Conservation (phyloP, 2,797 vertebrate species). For the Macropus fuliginosus region DNA sequence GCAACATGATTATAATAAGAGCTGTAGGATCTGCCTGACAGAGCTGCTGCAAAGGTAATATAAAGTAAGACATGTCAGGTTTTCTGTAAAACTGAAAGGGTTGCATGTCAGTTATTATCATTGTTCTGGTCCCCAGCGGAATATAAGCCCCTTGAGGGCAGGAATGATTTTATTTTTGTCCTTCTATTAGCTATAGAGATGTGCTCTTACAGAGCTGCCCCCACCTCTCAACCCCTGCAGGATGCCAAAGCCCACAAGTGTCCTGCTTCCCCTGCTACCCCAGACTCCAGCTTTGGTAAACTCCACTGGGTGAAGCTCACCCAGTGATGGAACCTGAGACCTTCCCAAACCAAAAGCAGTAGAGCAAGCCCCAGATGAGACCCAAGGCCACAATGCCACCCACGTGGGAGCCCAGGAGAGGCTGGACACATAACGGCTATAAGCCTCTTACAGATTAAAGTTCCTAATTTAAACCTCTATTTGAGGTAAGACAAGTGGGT, state of each 20-base stretch:
- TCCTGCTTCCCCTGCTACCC: neutral
- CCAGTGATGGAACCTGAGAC: neutral
- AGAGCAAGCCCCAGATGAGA: constrained; percentile 39
- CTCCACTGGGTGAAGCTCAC: neutral
- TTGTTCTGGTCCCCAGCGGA: neutral
- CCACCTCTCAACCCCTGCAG: neutral
- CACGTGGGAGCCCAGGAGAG: constrained; percentile 52
- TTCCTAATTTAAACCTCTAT: constrained; percentile 88
- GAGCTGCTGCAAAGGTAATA: neutral
- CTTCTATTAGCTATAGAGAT: neutral
- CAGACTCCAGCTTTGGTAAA: neutral
- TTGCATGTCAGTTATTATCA: neutral
- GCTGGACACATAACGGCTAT: constrained; percentile 81
- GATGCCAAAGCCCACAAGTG: neutral
- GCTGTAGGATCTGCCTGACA: neutral
- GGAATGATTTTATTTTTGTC: neutral
- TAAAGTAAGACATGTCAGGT: neutral
- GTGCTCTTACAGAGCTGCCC: neutral
- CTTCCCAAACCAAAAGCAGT: constrained; percentile 35
- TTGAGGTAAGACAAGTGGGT: constrained; percentile 71
- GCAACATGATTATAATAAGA: neutral
- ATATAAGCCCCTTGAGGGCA: neutral
- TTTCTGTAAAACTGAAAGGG: neutral
- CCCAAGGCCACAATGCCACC: constrained; percentile 61
- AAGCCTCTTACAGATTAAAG: constrained; percentile 90